Evolutionary conservation across 1,140 invertebrate genomes (phyloP), one percentile per base, ranked within the genome.

Genomic region (Drosophila auraria): DNA sequence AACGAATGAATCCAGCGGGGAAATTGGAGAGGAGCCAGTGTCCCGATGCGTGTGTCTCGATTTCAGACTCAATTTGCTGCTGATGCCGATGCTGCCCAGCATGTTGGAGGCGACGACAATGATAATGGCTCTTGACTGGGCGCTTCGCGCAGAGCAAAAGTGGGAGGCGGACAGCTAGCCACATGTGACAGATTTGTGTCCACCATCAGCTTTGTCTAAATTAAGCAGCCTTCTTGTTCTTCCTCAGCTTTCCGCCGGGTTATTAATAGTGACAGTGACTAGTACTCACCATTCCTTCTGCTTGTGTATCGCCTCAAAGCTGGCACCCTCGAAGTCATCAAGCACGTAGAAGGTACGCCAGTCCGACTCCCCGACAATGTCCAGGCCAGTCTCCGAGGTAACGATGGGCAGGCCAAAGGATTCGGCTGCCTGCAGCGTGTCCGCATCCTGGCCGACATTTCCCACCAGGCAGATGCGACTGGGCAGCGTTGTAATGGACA

Each of bases 341-440:
- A 97, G 77, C 73, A 97, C 94, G 93, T 96, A 97, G 78, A 96
- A 95, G 45, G 96, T 97, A 69, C 95, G 95, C 93, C 94, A 95
- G 11, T 93, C 91, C 47, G 93, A 94, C 76, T 95, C 95, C 8
- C 94, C 93, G 50, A 94, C 58, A 91, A 94, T 94, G 87, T 96
- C 95, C 78, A 93, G 70, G 25, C 95, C 95, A 76, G 94, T 95
- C 81, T 94, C 93, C 45, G 95, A 96, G 66, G 93, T 94, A 25
- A 96, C 92, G 74, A 96, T 94, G 70, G 95, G 95, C 63, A 96
- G 93, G 63, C 93, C 94, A 92, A 96, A 96, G 77, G 94, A 94
- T 80, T 95, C 94, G 58, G 95, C 95, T 79, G 94, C 94, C 75
- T 92, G 93, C 74, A 94, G 91, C 50, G 95, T 93, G 49, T 92